These are phyloP conservation scores for Malacosoma neustria DNA, from an alignment of 2,888 invertebrate species.

Conservation along the genomic window DNA sequence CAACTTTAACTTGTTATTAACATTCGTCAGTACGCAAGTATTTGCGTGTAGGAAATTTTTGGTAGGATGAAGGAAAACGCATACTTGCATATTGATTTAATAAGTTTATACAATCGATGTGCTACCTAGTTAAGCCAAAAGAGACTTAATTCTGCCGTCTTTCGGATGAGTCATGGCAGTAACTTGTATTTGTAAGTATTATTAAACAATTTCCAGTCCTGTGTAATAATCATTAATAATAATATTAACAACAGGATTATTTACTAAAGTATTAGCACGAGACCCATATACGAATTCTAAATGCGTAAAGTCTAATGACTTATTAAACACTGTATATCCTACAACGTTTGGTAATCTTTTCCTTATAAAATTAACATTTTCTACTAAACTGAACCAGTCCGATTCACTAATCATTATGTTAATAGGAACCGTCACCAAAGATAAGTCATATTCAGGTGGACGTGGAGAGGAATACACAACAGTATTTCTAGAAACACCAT, in stretches of 20 bases:
- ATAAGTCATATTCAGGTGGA: slow-evolving; percentile 45
- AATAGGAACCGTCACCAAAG: slow-evolving; percentile 36
- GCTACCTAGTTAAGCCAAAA: no score
- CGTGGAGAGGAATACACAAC: slow-evolving; percentile 26
- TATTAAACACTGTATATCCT: slow-evolving; percentile 31
- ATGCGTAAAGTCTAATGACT: slow-evolving; percentile 46
- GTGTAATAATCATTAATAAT: slow-evolving; percentile 11
- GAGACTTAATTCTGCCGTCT: no score
- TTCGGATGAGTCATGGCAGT: no score
- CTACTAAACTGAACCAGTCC: slow-evolving; percentile 46
- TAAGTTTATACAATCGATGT: no score
- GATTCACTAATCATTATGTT: slow-evolving; percentile 42
- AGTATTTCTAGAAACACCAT: slow-evolving; percentile 31
- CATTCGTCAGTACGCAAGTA: no score
- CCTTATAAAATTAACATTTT: slow-evolving; percentile 33
- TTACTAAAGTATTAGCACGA: slow-evolving; percentile 38
- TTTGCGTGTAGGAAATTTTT: no score
- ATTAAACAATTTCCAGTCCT: background rate
- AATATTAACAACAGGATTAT: slow-evolving; percentile 35
- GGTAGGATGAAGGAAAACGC: no score
- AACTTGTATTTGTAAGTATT: no score
- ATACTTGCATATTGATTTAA: no score
- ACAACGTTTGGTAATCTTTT: slow-evolving; percentile 33
- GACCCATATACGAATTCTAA: slow-evolving; percentile 54
- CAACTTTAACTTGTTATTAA: no score